phyloP scores from a whole-genome alignment of 2,888 invertebrate genomes.

The Hydrotaea diabolus region DNA sequence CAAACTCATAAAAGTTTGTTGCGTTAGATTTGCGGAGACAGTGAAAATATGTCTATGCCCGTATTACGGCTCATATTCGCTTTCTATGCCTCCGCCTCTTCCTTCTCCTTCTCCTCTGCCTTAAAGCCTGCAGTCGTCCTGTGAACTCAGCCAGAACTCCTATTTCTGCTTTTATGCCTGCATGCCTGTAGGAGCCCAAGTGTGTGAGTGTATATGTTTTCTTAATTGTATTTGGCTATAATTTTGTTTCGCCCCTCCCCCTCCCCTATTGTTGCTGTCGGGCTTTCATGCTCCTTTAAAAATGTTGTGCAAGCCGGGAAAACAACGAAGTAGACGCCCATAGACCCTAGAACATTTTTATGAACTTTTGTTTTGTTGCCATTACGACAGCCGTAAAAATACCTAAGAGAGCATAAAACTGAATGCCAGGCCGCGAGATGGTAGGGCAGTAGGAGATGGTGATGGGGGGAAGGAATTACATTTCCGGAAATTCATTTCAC shows the following conservation, averaged over 20 bases:
- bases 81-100: conserved; percentile 12
- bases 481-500: conserved; percentile 49
- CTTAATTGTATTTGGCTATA: conserved; percentile 64
- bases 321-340: too few species aligned
- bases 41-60: conserved; percentile 9
- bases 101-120: too few species aligned
- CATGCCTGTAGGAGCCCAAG: conserved; percentile 1
- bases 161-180: background rate
- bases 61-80: background rate
- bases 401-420: conserved; percentile 46
- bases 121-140: too few species aligned
- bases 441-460: background rate
- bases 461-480: conserved; percentile 16
- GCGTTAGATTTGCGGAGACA: background rate
- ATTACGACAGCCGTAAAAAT: conserved; percentile 38
- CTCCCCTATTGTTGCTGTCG: background rate
- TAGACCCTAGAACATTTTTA: conserved; percentile 41
- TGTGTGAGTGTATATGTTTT: conserved; percentile 41
- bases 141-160: background rate
- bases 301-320: conserved; percentile 16
- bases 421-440: conserved; percentile 25
- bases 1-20: background rate
- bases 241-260: conserved; percentile 56
- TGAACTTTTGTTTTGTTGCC: conserved; percentile 47
- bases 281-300: background rate